Evolutionary conservation across 1,140 invertebrate genomes (phyloP).

Genomic region (Glossosoma conforme): DNA sequence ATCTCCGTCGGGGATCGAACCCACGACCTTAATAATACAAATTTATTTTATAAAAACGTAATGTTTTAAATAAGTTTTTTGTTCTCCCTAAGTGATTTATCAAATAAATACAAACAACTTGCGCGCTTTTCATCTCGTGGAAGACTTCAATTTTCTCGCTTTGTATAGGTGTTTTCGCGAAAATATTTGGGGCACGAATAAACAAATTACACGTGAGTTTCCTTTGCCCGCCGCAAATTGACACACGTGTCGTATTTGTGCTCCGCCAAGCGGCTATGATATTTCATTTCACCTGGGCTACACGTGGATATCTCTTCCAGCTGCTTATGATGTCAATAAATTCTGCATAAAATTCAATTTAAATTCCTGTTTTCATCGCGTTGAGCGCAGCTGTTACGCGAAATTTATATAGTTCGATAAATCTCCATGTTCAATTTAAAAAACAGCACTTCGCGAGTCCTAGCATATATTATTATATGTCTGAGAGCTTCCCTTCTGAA

Average conservation of each 20-base stretch:
- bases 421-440: slow-evolving; percentile 18
- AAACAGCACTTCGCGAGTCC: too few species aligned
- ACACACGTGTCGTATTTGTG: too few species aligned
- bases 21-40: too few species aligned
- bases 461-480: not conserved
- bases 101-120: too few species aligned
- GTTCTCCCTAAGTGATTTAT: too few species aligned
- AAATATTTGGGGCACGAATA: not conserved
- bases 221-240: slow-evolving; percentile 1
- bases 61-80: too few species aligned
- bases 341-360: slow-evolving; percentile 27
- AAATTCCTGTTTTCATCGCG: slow-evolving; percentile 22
- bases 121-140: too few species aligned
- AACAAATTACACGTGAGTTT: slow-evolving; percentile 3
- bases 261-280: not conserved
- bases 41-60: too few species aligned
- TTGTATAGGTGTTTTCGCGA: too few species aligned
- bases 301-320: slow-evolving; percentile 10
- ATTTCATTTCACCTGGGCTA: slow-evolving; percentile 10
- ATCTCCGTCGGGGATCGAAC: too few species aligned
- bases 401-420: slow-evolving; percentile 26
- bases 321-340: slow-evolving; percentile 25
- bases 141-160: too few species aligned
- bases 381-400: slow-evolving; percentile 16
- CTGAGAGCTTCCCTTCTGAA: too few species aligned